phyloP scores from a whole-genome alignment of 2,797 vertebrate genomes.

The Trematomus bernacchii region DNA sequence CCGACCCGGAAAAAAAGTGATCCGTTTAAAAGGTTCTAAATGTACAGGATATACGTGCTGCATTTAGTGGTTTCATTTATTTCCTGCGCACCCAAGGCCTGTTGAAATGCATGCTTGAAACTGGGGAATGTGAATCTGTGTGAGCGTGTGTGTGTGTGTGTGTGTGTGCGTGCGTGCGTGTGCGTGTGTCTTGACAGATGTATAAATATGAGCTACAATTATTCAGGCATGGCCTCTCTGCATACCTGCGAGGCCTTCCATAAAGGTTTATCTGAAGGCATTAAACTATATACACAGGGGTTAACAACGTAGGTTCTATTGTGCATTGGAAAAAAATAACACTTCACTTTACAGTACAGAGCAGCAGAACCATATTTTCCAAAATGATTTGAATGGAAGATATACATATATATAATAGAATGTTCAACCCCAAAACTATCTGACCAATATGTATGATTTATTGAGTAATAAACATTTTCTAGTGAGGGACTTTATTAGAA shows the following conservation, averaged over 20 bases:
- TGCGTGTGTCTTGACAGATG: constrained; percentile 53
- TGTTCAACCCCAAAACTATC: neutral
- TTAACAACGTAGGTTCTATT: constrained; percentile 10
- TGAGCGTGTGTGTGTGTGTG: constrained; percentile 13
- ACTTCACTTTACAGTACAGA: constrained; percentile 1
- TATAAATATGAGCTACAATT: constrained; percentile 65
- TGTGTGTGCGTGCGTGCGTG: constrained; percentile 17
- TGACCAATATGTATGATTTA: neutral
- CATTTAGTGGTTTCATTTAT: constrained; percentile 64
- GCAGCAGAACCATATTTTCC: neutral
- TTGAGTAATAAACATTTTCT: neutral
- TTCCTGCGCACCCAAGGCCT: constrained; percentile 66
- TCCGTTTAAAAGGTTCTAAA: constrained; percentile 68
- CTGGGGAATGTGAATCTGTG: constrained; percentile 59
- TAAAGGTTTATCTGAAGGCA: constrained; percentile 23
- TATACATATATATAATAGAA: neutral
- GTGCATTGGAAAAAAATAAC: constrained; percentile 7
- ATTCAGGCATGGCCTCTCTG: constrained; percentile 58
- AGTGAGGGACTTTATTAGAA: neutral
- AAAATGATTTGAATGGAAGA: neutral
- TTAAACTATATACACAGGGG: constrained; percentile 26
- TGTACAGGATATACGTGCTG: constrained; percentile 64
- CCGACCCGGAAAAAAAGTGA: constrained; percentile 48
- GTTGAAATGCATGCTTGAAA: constrained; percentile 68
- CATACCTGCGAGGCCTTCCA: constrained; percentile 53